Conservation (phyloP, 1,140 invertebrate genomes). For the Fopius arisanus region DNA sequence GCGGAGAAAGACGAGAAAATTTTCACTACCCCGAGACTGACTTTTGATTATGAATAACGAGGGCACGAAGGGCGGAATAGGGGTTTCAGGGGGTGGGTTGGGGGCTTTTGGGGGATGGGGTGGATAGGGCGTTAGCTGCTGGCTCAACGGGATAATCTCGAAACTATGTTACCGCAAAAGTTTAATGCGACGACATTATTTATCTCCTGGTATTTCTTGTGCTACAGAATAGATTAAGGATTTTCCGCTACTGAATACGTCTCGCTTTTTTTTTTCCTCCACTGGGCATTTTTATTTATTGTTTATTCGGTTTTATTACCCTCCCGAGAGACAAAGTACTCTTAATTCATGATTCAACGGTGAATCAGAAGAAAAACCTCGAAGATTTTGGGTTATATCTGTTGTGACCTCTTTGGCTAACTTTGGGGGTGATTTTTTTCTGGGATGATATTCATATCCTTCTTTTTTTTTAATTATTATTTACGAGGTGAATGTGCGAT, state of each 20-base stretch:
- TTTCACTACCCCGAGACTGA: constrained; percentile 23
- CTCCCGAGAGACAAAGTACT: not conserved
- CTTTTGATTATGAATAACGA: constrained; percentile 40
- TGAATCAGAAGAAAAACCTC: too few species aligned
- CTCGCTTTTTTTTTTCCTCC: not conserved
- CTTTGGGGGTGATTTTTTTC: too few species aligned
- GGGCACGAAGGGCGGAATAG: not conserved
- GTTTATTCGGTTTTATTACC: not conserved
- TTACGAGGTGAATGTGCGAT: too few species aligned
- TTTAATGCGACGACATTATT: constrained; percentile 27
- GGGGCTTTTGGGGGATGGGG: not conserved
- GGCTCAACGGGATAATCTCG: constrained; percentile 30
- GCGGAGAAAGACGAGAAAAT: not conserved
- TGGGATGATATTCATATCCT: too few species aligned
- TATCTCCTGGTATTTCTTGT: constrained; percentile 19
- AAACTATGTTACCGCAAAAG: constrained; percentile 32
- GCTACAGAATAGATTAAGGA: constrained; percentile 19
- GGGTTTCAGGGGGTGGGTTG: not conserved
- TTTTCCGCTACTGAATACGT: not conserved
- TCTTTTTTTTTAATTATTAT: too few species aligned
- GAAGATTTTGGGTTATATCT: too few species aligned
- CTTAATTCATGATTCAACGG: not conserved
- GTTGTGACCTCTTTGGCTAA: too few species aligned
- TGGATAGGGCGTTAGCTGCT: not conserved
- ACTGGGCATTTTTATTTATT: not conserved